Evolutionary conservation across 2,797 vertebrate genomes (phyloP).

Genomic region (Ptychobarbus kaznakovi): DNA sequence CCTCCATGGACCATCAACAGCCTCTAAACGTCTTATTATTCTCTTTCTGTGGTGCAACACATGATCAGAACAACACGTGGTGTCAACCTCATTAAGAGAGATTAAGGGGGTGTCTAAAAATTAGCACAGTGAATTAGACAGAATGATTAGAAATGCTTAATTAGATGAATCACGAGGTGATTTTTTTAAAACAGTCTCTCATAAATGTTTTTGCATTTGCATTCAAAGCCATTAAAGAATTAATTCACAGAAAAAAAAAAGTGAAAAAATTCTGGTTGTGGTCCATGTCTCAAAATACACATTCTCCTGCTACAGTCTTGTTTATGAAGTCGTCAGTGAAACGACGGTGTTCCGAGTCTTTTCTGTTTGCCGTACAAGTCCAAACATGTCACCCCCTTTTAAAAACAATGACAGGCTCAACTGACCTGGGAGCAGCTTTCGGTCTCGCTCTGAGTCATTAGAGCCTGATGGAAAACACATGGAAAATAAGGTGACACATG

Average conservation of each 20-base stretch:
- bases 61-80: slow-evolving; percentile 49
- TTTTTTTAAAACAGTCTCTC: background rate
- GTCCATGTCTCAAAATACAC: background rate
- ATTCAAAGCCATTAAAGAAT: background rate
- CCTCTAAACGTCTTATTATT: slow-evolving; percentile 27
- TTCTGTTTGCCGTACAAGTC: slow-evolving; percentile 37
- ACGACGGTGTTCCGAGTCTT: background rate
- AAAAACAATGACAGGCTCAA: slow-evolving; percentile 33
- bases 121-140: slow-evolving; percentile 42
- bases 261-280: background rate
- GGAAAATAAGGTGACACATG: background rate
- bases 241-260: background rate
- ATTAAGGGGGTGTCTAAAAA: slow-evolving; percentile 33
- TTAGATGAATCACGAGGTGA: slow-evolving; percentile 41
- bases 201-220: background rate
- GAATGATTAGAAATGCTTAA: slow-evolving; percentile 49
- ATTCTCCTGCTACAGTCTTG: background rate
- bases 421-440: slow-evolving; percentile 31
- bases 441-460: background rate
- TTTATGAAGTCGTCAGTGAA: slow-evolving; percentile 1
- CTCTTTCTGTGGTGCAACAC: slow-evolving; percentile 49
- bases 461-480: background rate
- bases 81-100: slow-evolving; percentile 59
- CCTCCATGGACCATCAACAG: slow-evolving; percentile 39
- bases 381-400: background rate